phyloP scores from a whole-genome alignment of 2,113 vertebrate genomes.

The Leptobrachium ailaonicum region DNA sequence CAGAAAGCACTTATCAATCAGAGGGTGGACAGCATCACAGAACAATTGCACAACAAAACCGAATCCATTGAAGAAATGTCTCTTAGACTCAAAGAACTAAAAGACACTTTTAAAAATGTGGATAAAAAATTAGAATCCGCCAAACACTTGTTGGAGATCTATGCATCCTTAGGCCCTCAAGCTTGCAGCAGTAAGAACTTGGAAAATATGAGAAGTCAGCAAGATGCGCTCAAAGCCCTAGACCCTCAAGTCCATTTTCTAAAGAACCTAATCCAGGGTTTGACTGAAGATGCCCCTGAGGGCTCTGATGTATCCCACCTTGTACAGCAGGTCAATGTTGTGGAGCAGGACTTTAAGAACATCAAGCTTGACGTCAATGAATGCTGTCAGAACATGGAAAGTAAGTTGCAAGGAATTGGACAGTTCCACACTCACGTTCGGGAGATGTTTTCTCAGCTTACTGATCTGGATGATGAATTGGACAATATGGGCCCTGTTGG shows the following conservation, averaged over 20 bases:
- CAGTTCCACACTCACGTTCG: constrained; percentile 85
- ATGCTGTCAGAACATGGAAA: constrained; percentile 82
- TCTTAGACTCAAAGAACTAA: constrained; percentile 90
- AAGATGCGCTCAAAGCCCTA: constrained; percentile 82
- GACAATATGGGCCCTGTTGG: constrained; percentile 88
- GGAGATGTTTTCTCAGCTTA: constrained; percentile 90
- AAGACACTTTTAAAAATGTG: constrained; percentile 87
- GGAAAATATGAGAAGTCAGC: constrained; percentile 87
- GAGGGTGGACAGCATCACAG: constrained; percentile 80
- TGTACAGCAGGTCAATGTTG: constrained; percentile 74
- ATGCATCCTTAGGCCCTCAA: constrained; percentile 90
- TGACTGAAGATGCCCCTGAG: constrained; percentile 84
- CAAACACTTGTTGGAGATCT: constrained; percentile 91
- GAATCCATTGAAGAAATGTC: constrained; percentile 89
- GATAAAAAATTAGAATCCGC: constrained; percentile 91
- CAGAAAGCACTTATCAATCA: constrained; percentile 89
- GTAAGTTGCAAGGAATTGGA: constrained; percentile 87
- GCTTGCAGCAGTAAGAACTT: constrained; percentile 94
- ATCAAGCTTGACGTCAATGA: constrained; percentile 83
- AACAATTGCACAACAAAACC: constrained; percentile 77
- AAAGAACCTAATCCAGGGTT: constrained; percentile 82
- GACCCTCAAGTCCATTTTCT: constrained; percentile 90
- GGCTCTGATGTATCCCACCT: constrained; percentile 76
- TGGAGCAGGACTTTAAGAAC: constrained; percentile 77
- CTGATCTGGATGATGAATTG: constrained; percentile 91